A percentile compares a stretch with the other conserved stretches of the same genome.
Evolutionary conservation across 1,140 invertebrate species (phyloP).

Genomic region (Ostrea edulis): DNA sequence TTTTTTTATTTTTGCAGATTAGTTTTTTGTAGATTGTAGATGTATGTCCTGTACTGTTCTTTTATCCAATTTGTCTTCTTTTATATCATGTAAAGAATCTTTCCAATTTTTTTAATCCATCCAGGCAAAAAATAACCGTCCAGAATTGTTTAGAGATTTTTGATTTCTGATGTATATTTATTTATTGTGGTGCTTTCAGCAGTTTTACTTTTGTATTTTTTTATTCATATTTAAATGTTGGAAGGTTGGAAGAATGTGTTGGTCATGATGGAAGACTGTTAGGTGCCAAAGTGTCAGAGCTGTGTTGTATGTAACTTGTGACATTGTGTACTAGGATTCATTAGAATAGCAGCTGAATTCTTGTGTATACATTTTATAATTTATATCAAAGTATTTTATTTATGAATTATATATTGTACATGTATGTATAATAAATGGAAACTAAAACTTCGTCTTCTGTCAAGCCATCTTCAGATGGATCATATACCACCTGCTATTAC

Average conservation of each 20-base stretch:
- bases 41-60: background rate
- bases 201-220: slow-evolving; percentile 3
- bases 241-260: background rate
- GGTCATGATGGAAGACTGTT: background rate
- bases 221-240: background rate
- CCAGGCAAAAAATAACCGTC: background rate
- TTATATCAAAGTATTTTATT: background rate
- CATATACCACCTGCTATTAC: too few species aligned
- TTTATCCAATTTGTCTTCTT: background rate
- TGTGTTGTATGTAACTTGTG: background rate
- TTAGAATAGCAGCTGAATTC: background rate
- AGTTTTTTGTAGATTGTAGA: background rate
- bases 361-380: background rate
- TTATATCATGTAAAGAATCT: background rate
- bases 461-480: background rate
- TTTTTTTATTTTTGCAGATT: background rate
- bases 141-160: background rate
- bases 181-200: slow-evolving; percentile 34
- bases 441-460: background rate
- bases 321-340: background rate
- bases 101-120: background rate
- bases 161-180: background rate
- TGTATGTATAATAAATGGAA: slow-evolving; percentile 14
- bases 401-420: background rate
- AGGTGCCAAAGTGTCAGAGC: background rate